These are phyloP conservation scores for Oikopleura dioica DNA, from an alignment of 23 tunicate genomes.

Conservation along the genomic window DNA sequence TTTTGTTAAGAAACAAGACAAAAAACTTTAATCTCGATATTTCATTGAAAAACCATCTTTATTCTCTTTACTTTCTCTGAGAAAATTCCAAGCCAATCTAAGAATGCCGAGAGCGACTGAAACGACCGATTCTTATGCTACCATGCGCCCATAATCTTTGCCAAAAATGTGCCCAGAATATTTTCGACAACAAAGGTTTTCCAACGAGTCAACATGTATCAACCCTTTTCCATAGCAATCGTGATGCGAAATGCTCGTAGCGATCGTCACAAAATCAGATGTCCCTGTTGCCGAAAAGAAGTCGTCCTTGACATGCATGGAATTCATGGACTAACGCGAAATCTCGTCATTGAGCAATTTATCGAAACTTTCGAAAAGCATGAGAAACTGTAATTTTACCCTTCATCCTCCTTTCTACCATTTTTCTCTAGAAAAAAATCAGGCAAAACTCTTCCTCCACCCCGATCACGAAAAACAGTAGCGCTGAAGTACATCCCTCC, in stretches of 20 bases:
- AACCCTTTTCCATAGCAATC: too few species aligned
- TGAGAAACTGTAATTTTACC: too few species aligned
- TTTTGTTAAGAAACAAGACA: too few species aligned
- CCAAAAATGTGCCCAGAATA: constrained; percentile 12
- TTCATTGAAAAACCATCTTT: too few species aligned
- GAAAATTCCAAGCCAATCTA: too few species aligned
- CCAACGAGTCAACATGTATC: too few species aligned
- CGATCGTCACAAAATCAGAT: background rate
- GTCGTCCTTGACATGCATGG: constrained; percentile 9
- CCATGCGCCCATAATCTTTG: constrained; percentile 3
- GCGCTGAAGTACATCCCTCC: background rate
- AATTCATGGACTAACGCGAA: background rate
- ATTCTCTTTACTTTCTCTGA: too few species aligned
- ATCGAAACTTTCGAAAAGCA: background rate
- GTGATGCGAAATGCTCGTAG: background rate
- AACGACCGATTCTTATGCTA: background rate
- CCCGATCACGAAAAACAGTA: too few species aligned
- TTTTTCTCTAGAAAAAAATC: too few species aligned
- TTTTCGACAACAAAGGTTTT: constrained; percentile 9
- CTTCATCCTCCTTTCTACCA: too few species aligned
- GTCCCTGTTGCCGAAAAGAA: constrained; percentile 2
- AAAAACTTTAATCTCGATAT: too few species aligned
- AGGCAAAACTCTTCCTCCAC: too few species aligned
- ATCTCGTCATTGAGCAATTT: background rate
- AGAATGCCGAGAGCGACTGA: background rate